Percentiles rank a stretch among this genome's conserved stretches.
Conservation (phyloP, 2,888 invertebrate species). For the Drosophila yooni region DNA sequence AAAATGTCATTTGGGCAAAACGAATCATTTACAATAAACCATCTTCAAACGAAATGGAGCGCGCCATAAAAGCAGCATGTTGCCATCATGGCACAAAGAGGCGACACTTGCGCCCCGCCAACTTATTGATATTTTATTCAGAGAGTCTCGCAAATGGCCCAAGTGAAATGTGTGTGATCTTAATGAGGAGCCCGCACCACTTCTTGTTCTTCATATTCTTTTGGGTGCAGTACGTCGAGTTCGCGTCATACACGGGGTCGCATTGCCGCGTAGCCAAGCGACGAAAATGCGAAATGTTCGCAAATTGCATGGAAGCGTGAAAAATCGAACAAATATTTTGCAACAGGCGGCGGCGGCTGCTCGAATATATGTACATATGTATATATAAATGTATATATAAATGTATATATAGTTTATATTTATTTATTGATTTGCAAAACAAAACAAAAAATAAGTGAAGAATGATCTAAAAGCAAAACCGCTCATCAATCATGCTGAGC, state of each 20-base stretch:
- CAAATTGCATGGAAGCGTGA: slow-evolving; percentile 77
- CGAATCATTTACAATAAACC: slow-evolving; percentile 83
- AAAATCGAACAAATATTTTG: slow-evolving; percentile 71
- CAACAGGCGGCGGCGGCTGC: slow-evolving; percentile 23
- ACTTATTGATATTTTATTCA: slow-evolving; percentile 43
- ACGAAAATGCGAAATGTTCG: slow-evolving; percentile 51
- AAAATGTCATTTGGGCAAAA: slow-evolving; percentile 81
- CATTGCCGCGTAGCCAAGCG: slow-evolving; percentile 36
- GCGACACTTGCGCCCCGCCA: slow-evolving; percentile 36
- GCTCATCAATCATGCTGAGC: slow-evolving; percentile 67
- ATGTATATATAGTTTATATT: slow-evolving; percentile 36
- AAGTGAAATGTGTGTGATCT: slow-evolving; percentile 75
- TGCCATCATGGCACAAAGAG: slow-evolving; percentile 43
- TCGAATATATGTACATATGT: background rate
- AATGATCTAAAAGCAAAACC: slow-evolving; percentile 32
- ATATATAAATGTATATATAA: background rate
- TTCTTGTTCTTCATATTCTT: background rate
- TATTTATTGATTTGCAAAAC: slow-evolving; percentile 64
- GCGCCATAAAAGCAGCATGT: slow-evolving; percentile 50
- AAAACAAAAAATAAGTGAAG: background rate
- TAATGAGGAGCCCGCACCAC: slow-evolving; percentile 65
- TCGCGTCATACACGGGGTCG: slow-evolving; percentile 12
- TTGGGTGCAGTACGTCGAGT: slow-evolving; percentile 16
- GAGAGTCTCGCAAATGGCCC: slow-evolving; percentile 35
- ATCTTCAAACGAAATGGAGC: slow-evolving; percentile 83